Evolutionary conservation across 2,113 vertebrate species (phyloP).

Genomic region (Corythaixoides concolor): DNA sequence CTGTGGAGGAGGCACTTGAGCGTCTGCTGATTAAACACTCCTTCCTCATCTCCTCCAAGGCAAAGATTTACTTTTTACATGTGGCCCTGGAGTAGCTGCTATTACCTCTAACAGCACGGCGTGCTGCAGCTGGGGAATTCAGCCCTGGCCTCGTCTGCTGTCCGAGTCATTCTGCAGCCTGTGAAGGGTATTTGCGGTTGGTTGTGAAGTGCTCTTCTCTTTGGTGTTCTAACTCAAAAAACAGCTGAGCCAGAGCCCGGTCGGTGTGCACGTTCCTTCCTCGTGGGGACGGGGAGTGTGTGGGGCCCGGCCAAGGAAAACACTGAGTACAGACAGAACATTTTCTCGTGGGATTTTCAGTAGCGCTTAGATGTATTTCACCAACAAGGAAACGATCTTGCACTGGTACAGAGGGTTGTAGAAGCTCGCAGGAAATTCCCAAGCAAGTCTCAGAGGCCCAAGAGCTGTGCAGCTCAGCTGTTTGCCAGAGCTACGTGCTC

Average conservation of each 20-base stretch:
- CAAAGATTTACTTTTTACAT: slow-evolving; percentile 61
- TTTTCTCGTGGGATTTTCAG: neutral
- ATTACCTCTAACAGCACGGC: neutral
- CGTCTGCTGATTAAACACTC: slow-evolving; percentile 59
- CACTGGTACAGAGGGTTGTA: neutral
- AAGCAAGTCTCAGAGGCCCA: neutral
- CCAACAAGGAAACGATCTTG: neutral
- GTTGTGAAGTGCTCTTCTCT: neutral
- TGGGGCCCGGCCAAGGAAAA: neutral
- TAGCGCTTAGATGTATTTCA: neutral
- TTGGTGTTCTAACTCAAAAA: neutral
- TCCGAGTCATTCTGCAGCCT: neutral
- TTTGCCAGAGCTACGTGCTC: neutral
- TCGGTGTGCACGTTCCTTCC: neutral
- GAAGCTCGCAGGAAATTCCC: neutral
- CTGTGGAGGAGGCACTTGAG: neutral
- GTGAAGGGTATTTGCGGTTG: accelerated
- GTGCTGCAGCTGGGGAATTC: neutral
- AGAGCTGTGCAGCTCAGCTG: neutral
- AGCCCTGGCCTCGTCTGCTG: accelerated
- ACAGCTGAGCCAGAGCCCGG: neutral
- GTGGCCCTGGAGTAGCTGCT: slow-evolving; percentile 10
- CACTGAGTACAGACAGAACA: accelerated
- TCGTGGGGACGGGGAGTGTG: neutral
- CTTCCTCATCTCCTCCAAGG: slow-evolving; percentile 25